phyloP scores from a whole-genome alignment of 2,888 invertebrate species.

The Autographa gamma region DNA sequence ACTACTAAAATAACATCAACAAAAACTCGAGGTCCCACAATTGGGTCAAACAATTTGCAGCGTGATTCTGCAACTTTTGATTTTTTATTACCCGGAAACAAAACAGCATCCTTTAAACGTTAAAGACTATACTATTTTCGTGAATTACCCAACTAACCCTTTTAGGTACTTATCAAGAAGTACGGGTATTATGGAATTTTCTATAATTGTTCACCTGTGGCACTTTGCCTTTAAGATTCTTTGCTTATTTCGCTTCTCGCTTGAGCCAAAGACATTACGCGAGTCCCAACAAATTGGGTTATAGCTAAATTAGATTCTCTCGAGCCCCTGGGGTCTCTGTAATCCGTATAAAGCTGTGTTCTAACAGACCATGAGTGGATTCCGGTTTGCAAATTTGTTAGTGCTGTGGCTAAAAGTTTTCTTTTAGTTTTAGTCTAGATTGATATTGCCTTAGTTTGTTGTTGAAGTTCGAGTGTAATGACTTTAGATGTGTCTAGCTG shows the following conservation, averaged over 20 bases:
- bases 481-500: neutral
- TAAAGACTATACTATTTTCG: slow-evolving; percentile 10
- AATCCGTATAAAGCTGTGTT: slow-evolving; percentile 66
- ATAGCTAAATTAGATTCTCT: slow-evolving; percentile 79
- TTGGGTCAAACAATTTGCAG: slow-evolving; percentile 1
- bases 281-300: slow-evolving; percentile 73
- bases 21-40: neutral
- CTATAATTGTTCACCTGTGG: slow-evolving; percentile 63
- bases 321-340: slow-evolving; percentile 64
- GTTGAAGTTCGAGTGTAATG: neutral
- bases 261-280: slow-evolving; percentile 52
- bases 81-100: neutral
- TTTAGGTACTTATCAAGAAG: slow-evolving; percentile 29
- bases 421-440: neutral
- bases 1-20: slow-evolving; percentile 1
- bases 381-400: slow-evolving; percentile 61
- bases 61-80: neutral
- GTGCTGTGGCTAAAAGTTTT: slow-evolving; percentile 25
- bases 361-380: slow-evolving; percentile 61
- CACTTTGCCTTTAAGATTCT: slow-evolving; percentile 26
- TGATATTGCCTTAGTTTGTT: neutral
- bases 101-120: slow-evolving; percentile 18
- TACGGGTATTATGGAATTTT: slow-evolving; percentile 31
- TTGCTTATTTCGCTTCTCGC: slow-evolving; percentile 45
- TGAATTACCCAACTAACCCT: slow-evolving; percentile 34